phyloP scores from a whole-genome alignment of 2,888 invertebrate species.

The Camptogramma bilineatum region DNA sequence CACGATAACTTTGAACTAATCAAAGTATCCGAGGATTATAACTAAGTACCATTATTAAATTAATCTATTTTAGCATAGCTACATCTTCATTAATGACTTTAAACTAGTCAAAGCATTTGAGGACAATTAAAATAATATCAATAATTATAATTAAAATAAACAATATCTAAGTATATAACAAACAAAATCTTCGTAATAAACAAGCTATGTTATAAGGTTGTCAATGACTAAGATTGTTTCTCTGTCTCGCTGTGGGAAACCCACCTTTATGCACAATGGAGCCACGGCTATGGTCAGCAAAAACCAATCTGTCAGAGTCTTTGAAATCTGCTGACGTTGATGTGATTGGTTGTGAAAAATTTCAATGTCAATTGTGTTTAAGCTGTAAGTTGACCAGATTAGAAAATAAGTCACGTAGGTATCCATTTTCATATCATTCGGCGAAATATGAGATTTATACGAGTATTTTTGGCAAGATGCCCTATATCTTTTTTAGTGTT shows the following conservation, averaged over 20 bases:
- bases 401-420: not conserved
- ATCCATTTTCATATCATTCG: not conserved
- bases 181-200: too few species aligned
- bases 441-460: not conserved
- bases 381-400: not conserved
- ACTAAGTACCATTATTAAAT: too few species aligned
- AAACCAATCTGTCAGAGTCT: conserved; percentile 14
- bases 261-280: conserved; percentile 8
- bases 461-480: conserved; percentile 1
- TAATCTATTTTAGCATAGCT: too few species aligned
- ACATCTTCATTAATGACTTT: too few species aligned
- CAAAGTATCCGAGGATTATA: too few species aligned
- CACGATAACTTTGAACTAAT: too few species aligned
- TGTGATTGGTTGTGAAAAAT: conserved; percentile 1
- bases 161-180: too few species aligned
- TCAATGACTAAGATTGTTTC: too few species aligned
- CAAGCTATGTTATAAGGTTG: too few species aligned
- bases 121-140: too few species aligned
- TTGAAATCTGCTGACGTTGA: conserved; percentile 8
- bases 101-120: too few species aligned
- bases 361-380: conserved; percentile 3
- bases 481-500: not conserved
- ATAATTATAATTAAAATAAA: too few species aligned
- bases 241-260: not conserved
- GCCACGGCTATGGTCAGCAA: conserved; percentile 12